A percentile compares a stretch with the other conserved stretches of the same genome.
phyloP scores from a whole-genome alignment of 2,888 invertebrate genomes.

The Drosophila subsilvestris region DNA sequence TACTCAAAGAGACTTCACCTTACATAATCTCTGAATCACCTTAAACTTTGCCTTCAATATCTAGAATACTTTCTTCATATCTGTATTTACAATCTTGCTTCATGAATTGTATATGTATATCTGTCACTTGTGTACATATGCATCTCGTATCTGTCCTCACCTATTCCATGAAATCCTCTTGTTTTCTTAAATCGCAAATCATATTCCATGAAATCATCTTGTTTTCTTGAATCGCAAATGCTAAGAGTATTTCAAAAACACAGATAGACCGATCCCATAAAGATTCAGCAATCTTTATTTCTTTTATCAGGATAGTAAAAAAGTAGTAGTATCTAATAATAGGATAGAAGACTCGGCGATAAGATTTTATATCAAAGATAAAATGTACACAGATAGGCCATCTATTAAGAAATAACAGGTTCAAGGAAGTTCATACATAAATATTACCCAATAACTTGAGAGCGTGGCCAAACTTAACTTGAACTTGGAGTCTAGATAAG shows the following conservation, averaged over 20 bases:
- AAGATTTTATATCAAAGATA: constrained; percentile 49
- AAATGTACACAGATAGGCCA: background rate
- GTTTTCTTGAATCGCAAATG: background rate
- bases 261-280: background rate
- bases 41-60: too few relatives aligned
- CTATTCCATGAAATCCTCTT: background rate
- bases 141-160: background rate
- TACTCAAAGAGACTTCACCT: background rate
- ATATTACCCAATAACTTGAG: background rate
- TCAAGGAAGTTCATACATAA: background rate
- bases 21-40: background rate
- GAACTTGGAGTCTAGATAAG: background rate
- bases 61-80: too few relatives aligned
- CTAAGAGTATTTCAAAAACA: background rate
- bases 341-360: constrained; percentile 31
- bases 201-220: background rate
- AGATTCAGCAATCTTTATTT: constrained; percentile 3
- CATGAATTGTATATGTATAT: background rate
- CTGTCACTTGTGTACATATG: background rate
- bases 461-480: background rate
- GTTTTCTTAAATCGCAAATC: background rate
- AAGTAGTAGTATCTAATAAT: too few relatives aligned
- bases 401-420: constrained; percentile 2
- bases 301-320: constrained; percentile 7
- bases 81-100: background rate